Evolutionary conservation across 2,797 vertebrate genomes (phyloP).

Genomic region (Cirrhinus molitorella): DNA sequence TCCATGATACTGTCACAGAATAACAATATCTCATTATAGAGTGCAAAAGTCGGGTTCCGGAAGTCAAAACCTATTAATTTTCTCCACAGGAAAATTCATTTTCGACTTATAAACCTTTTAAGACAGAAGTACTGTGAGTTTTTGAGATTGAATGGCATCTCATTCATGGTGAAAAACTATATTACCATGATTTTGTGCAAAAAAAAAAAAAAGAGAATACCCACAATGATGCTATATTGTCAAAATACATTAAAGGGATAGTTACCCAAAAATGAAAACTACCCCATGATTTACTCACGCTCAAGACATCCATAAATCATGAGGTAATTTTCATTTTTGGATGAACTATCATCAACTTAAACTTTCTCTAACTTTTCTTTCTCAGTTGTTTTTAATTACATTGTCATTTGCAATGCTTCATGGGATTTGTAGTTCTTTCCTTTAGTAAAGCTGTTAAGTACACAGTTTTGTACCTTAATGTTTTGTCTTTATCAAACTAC

Average conservation of each 20-base stretch:
- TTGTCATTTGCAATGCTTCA: neutral
- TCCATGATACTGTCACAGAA: slow-evolving; percentile 26
- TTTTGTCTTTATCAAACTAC: too few relatives aligned
- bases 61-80: neutral
- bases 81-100: neutral
- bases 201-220: neutral
- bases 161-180: too few relatives aligned
- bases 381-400: too few relatives aligned
- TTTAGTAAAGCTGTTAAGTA: neutral
- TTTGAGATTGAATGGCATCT: too few relatives aligned
- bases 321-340: too few relatives aligned
- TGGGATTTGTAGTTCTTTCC: neutral
- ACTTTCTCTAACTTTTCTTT: too few relatives aligned
- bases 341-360: too few relatives aligned
- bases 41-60: neutral
- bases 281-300: too few relatives aligned
- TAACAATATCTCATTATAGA: slow-evolving; percentile 8
- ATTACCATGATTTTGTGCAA: neutral
- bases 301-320: too few relatives aligned
- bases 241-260: too few relatives aligned
- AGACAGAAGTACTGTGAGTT: neutral
- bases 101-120: neutral
- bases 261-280: too few relatives aligned
- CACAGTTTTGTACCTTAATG: neutral
- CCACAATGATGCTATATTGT: too few relatives aligned